Conservation (phyloP, 1,140 invertebrate species). For the Ostrea denselamellosa region DNA sequence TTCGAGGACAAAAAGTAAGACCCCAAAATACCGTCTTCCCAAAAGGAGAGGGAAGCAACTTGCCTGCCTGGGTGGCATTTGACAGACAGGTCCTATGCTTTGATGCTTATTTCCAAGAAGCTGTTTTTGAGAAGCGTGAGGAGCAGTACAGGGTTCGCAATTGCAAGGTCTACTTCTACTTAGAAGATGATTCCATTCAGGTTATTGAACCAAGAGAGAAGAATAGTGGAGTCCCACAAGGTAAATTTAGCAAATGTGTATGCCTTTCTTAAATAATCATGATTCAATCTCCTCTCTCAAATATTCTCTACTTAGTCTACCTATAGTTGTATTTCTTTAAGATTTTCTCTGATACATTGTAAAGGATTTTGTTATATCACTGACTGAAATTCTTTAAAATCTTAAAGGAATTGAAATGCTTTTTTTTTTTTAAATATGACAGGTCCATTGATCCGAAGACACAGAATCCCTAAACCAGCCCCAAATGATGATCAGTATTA, state of each 20-base stretch:
- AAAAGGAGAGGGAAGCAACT: constrained; percentile 82
- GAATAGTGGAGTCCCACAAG: constrained; percentile 78
- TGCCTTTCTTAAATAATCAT: too few relatives aligned
- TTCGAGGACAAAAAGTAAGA: constrained; percentile 74
- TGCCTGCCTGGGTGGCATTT: constrained; percentile 91
- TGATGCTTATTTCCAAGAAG: constrained; percentile 79
- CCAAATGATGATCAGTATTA: constrained; percentile 86
- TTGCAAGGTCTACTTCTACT: constrained; percentile 79
- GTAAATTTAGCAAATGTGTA: constrained; percentile 55
- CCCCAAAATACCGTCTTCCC: constrained; percentile 73
- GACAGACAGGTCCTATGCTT: constrained; percentile 85
- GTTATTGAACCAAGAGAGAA: constrained; percentile 78
- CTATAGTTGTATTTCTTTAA: too few relatives aligned
- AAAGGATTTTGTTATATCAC: too few relatives aligned
- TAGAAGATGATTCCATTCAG: constrained; percentile 80
- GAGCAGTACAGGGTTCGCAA: constrained; percentile 78
- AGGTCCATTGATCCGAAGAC: constrained; percentile 87
- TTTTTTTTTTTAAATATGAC: too few relatives aligned
- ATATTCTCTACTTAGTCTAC: too few relatives aligned
- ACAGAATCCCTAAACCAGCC: constrained; percentile 86
- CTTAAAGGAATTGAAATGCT: too few relatives aligned
- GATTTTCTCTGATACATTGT: too few relatives aligned
- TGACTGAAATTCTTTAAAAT: too few relatives aligned
- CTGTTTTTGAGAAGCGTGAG: constrained; percentile 76
- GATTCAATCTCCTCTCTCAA: too few relatives aligned